Conservation (phyloP, 2,113 vertebrate genomes). For the Tragelaphus scriptus region DNA sequence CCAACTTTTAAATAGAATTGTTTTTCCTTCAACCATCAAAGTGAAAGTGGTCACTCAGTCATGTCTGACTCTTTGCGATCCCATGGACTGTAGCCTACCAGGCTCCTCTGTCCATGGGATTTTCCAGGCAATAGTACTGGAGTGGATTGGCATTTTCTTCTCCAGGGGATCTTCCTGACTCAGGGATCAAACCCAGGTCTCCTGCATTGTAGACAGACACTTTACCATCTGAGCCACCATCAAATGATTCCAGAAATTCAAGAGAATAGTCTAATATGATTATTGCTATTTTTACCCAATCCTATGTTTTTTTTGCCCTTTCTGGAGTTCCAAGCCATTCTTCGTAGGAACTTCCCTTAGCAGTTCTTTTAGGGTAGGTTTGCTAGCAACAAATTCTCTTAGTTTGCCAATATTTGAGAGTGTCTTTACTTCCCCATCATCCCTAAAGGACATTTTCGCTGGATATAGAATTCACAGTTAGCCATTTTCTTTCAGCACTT, state of each 20-base stretch:
- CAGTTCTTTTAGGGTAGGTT: background rate
- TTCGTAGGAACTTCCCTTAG: background rate
- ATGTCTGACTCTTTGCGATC: too few relatives aligned
- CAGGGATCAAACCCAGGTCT: too few relatives aligned
- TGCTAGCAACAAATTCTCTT: background rate
- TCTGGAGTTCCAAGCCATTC: background rate
- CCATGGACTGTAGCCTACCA: too few relatives aligned
- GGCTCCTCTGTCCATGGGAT: too few relatives aligned
- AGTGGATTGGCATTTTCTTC: too few relatives aligned
- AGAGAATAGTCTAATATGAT: accelerated
- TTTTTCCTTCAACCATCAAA: background rate
- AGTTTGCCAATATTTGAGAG: background rate
- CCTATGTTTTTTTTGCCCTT: too few relatives aligned
- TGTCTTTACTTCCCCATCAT: background rate
- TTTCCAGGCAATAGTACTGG: too few relatives aligned
- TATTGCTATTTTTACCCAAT: background rate
- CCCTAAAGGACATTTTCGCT: background rate
- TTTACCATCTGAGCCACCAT: too few relatives aligned
- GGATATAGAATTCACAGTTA: accelerated
- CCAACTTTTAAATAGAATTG: background rate
- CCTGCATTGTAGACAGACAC: too few relatives aligned
- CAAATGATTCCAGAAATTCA: background rate
- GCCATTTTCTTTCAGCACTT: background rate
- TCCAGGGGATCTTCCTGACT: too few relatives aligned
- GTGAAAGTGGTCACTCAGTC: too few relatives aligned